Conservation (phyloP, 2,113 vertebrate genomes). For the Perca flavescens region DNA sequence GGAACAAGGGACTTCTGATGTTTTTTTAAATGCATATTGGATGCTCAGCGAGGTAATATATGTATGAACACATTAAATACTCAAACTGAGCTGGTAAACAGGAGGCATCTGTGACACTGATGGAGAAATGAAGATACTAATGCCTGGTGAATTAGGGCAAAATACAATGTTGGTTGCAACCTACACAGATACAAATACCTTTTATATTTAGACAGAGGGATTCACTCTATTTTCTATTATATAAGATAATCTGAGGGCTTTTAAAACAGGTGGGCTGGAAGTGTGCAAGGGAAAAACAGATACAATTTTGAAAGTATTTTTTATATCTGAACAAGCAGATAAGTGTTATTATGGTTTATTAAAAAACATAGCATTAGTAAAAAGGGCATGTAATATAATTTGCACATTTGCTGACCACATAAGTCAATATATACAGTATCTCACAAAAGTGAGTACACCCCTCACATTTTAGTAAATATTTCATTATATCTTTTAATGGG, state of each 20-base stretch:
- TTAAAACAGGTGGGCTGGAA: background rate
- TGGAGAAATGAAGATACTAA: background rate
- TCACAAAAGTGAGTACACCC: too few relatives aligned
- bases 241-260: background rate
- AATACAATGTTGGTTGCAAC: slow-evolving; percentile 1
- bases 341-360: background rate
- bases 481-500: too few relatives aligned
- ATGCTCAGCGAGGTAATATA: background rate
- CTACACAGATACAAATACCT: background rate
- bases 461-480: too few relatives aligned
- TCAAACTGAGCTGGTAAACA: slow-evolving; percentile 11
- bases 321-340: background rate
- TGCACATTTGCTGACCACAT: background rate
- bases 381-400: background rate
- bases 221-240: background rate
- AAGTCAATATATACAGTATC: background rate
- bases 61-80: slow-evolving; percentile 9
- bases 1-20: background rate
- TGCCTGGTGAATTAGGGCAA: background rate
- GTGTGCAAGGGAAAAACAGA: background rate
- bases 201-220: background rate
- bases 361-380: background rate
- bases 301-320: background rate
- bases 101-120: background rate
- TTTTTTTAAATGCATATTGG: slow-evolving; percentile 28